phyloP scores from a whole-genome alignment of 2,113 vertebrate genomes.

The Etia nguti region DNA sequence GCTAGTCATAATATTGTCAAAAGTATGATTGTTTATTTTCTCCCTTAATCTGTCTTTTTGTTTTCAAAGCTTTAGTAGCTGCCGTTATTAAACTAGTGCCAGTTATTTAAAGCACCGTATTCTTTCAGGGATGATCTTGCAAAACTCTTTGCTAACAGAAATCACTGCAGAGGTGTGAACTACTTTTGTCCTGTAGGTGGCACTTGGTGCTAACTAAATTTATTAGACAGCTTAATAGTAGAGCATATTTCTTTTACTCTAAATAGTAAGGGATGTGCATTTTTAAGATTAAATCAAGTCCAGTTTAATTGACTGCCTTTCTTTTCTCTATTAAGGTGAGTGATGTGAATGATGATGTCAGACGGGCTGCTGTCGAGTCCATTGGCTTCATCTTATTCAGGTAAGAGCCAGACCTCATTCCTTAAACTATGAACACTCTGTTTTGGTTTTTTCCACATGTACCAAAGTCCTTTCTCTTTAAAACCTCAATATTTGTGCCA shows the following conservation, averaged over 20 bases:
- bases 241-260: neutral
- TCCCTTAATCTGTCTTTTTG: neutral
- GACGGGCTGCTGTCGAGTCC: conserved; percentile 94
- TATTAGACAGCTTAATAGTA: neutral
- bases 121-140: neutral
- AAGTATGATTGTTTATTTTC: neutral
- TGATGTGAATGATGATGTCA: conserved; percentile 96
- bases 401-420: conserved; percentile 63
- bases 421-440: neutral
- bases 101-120: neutral
- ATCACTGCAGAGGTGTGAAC: neutral
- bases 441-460: neutral
- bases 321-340: conserved; percentile 79
- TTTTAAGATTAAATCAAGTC: neutral
- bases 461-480: neutral
- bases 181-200: conserved; percentile 60
- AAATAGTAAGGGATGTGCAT: neutral
- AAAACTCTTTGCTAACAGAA: neutral
- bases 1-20: neutral
- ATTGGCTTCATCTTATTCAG: conserved; percentile 99
- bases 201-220: neutral
- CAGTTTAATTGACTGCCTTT: neutral
- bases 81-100: neutral
- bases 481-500: neutral
- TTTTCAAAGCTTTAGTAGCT: neutral